These are phyloP conservation scores for Kryptopterus vitreolus DNA, from an alignment of 2,797 vertebrate species.

Conservation along the genomic window DNA sequence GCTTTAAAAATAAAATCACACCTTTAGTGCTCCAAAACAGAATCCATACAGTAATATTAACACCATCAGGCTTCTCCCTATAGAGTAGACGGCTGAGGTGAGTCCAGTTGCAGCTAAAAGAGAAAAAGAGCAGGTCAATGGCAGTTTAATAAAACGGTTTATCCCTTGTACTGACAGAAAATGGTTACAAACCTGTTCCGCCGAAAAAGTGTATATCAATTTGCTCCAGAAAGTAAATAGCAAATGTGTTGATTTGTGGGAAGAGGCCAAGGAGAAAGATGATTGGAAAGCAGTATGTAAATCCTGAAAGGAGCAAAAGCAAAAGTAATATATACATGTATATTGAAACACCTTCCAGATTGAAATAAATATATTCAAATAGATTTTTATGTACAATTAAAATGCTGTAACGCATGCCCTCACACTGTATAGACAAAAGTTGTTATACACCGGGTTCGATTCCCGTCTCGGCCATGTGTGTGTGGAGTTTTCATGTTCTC, in stretches of 20 bases:
- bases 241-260: conserved; percentile 97
- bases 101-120: conserved; percentile 87
- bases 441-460: too few species aligned
- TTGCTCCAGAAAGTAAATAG: conserved; percentile 92
- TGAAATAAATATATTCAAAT: not conserved
- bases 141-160: not conserved
- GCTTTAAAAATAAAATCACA: conserved; percentile 57
- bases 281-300: conserved; percentile 92
- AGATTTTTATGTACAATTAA: too few species aligned
- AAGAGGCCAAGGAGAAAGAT: conserved; percentile 94
- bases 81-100: conserved; percentile 83
- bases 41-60: conserved; percentile 83
- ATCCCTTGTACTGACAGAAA: not conserved
- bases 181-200: conserved; percentile 84
- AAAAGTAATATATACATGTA: not conserved
- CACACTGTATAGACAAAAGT: not conserved
- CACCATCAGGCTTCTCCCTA: conserved; percentile 81
- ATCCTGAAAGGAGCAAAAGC: conserved; percentile 72
- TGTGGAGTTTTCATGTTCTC: too few species aligned
- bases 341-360: not conserved
- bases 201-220: conserved; percentile 93
- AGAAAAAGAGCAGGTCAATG: conserved; percentile 7
- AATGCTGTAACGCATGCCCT: not conserved
- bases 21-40: conserved; percentile 93
- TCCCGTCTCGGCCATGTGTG: too few species aligned